These are phyloP conservation scores for Megaceryle maxima DNA, from an alignment of 2,113 vertebrate species.

Conservation along the genomic window DNA sequence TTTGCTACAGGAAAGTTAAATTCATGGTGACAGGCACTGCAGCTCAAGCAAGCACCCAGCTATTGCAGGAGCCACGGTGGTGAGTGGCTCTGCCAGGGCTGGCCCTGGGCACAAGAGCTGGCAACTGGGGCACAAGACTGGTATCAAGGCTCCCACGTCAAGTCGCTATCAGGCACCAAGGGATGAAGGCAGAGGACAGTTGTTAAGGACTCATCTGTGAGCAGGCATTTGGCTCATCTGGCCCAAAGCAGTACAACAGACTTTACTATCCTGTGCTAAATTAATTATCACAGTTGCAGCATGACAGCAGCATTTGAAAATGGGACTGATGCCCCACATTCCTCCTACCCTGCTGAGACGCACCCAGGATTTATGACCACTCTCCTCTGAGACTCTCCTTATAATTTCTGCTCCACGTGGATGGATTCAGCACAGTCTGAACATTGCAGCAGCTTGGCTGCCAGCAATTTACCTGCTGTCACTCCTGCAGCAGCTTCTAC, in stretches of 20 bases:
- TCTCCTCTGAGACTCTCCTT: not conserved
- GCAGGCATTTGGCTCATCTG: not conserved
- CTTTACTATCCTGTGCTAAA: not conserved
- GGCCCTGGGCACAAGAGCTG: rapidly evolving
- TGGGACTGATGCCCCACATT: not conserved
- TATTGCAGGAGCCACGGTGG: rapidly evolving
- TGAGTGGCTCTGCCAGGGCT: not conserved
- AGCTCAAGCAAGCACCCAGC: not conserved
- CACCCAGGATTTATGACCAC: not conserved
- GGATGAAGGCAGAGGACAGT: not conserved
- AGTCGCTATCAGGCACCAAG: not conserved
- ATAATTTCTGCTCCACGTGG: not conserved
- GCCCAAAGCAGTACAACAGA: not conserved
- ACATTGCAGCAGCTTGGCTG: not conserved
- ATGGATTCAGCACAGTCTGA: not conserved
- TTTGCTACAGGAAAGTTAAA: not conserved
- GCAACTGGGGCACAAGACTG: rapidly evolving
- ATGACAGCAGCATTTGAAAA: not conserved
- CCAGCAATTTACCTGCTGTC: not conserved
- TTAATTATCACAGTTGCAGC: not conserved
- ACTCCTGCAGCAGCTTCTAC: not conserved
- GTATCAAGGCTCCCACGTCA: rapidly evolving
- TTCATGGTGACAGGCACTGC: not conserved
- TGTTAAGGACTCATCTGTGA: not conserved
- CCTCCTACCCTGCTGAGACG: not conserved